Evolutionary conservation across 2,888 invertebrate genomes (phyloP).

Genomic region (Alloscopus bannaensis): DNA sequence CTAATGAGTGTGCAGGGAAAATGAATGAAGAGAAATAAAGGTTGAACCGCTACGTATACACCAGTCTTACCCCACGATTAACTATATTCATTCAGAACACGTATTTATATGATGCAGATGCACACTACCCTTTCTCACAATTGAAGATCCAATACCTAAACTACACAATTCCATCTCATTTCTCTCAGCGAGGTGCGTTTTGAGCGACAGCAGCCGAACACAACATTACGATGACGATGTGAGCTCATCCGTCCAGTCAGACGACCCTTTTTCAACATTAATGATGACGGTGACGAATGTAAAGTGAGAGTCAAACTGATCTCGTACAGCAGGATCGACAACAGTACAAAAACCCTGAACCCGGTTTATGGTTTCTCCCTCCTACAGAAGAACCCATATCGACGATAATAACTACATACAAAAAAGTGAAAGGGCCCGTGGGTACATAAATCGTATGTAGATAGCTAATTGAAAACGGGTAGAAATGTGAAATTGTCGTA

Average conservation of each 20-base stretch:
- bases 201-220: conserved; percentile 20
- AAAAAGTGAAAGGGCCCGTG: conserved; percentile 28
- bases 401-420: no score
- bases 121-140: background rate
- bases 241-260: conserved; percentile 24
- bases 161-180: conserved; percentile 11
- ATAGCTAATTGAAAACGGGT: conserved; percentile 26
- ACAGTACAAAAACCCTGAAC: conserved; percentile 7
- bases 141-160: background rate
- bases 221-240: no score
- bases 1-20: background rate
- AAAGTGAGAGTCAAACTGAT: conserved; percentile 27
- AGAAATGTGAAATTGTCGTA: conserved; percentile 25
- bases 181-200: conserved; percentile 5
- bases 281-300: conserved; percentile 55
- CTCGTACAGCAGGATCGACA: conserved; percentile 11
- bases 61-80: conserved; percentile 4
- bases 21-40: conserved; percentile 7
- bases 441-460: no score
- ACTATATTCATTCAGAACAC: background rate
- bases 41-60: background rate
- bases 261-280: conserved; percentile 35
- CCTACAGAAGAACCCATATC: no score
- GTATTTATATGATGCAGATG: no score
- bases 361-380: conserved; percentile 29